These are phyloP conservation scores for Uromys caudimaculatus DNA, from an alignment of 2,797 vertebrate genomes.

Conservation along the genomic window DNA sequence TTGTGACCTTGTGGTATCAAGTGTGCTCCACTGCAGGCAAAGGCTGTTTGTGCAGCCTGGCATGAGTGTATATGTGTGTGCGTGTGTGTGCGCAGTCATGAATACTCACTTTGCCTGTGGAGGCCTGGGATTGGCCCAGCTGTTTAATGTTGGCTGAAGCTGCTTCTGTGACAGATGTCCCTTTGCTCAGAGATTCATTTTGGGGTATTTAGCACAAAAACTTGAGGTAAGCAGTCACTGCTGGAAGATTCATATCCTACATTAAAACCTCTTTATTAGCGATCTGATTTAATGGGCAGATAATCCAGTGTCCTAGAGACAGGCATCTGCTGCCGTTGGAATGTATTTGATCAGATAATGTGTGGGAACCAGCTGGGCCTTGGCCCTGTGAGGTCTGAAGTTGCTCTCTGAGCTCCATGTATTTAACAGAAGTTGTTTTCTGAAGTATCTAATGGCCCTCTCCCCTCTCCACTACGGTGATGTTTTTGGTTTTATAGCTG, in stretches of 20 bases:
- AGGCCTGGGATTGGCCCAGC: constrained; percentile 38
- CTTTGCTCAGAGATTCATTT: constrained; percentile 82
- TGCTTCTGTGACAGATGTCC: constrained; percentile 80
- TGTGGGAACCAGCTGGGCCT: background rate
- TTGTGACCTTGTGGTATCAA: background rate
- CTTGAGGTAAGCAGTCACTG: constrained; percentile 81
- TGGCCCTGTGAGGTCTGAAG: background rate
- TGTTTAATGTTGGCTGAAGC: constrained; percentile 46
- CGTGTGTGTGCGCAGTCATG: no score
- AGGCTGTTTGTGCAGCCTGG: background rate
- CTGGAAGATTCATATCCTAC: constrained; percentile 81
- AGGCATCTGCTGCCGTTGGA: constrained; percentile 67
- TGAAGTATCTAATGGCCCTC: background rate
- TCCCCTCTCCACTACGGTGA: background rate
- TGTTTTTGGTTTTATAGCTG: background rate
- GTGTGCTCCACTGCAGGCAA: background rate
- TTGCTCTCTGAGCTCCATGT: background rate
- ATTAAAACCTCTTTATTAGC: constrained; percentile 85
- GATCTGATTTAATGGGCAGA: constrained; percentile 82
- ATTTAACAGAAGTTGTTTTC: background rate
- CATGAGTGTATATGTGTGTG: background rate
- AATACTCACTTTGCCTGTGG: background rate
- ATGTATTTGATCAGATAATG: constrained; percentile 44
- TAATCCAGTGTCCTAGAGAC: constrained; percentile 51
- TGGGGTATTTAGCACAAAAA: constrained; percentile 79